Conservation (phyloP, 2,797 vertebrate genomes). For the Chaenodraco wilsoni region DNA sequence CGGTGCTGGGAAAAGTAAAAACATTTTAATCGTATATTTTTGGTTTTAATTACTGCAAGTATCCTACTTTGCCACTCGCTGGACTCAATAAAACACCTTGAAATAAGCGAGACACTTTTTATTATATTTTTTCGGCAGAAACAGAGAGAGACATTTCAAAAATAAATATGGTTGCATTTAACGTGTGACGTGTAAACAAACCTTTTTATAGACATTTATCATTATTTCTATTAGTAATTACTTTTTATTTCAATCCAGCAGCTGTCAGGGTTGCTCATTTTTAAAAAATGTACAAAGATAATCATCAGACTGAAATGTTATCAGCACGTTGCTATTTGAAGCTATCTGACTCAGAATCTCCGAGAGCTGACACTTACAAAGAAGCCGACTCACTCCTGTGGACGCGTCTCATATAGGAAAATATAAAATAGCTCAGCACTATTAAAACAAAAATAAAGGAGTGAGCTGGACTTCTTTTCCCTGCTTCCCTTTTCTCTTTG, state of each 20-base stretch:
- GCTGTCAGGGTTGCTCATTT: neutral
- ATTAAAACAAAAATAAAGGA: neutral
- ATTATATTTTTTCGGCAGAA: neutral
- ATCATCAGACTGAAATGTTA: neutral
- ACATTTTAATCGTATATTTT: neutral
- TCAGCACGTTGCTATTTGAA: slow-evolving; percentile 3
- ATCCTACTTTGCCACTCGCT: neutral
- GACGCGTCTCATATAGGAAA: neutral
- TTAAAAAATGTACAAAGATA: neutral
- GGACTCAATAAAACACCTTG: neutral
- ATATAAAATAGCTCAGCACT: neutral
- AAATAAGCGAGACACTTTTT: neutral
- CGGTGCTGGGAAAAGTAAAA: neutral
- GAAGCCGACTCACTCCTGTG: neutral
- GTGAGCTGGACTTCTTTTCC: neutral
- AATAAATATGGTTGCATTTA: neutral
- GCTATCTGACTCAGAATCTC: neutral
- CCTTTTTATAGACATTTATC: too few relatives aligned
- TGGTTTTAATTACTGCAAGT: neutral
- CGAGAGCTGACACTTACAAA: neutral
- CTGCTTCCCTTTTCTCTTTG: neutral
- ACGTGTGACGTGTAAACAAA: neutral
- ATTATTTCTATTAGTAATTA: neutral
- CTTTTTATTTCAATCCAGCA: neutral
- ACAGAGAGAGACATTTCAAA: neutral